phyloP scores from a whole-genome alignment of 2,797 vertebrate genomes.

The Tokudaia muenninki region DNA sequence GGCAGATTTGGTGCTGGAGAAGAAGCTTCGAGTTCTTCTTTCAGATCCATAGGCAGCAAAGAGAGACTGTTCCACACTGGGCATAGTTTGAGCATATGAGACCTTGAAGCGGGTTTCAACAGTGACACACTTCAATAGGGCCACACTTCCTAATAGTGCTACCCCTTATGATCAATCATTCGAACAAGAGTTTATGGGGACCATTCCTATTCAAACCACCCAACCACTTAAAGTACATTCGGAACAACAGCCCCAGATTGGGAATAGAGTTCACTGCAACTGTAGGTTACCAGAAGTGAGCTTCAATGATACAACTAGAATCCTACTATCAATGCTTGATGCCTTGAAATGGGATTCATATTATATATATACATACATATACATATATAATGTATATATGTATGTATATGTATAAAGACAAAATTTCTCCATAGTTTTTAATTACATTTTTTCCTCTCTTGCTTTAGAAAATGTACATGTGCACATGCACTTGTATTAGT shows the following conservation, averaged over 20 bases:
- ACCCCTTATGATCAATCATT: background rate
- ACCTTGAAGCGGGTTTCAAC: background rate
- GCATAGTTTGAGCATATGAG: background rate
- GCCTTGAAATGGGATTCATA: background rate
- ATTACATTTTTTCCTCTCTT: background rate
- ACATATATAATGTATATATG: too few species aligned
- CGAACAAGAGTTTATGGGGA: background rate
- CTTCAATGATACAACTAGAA: background rate
- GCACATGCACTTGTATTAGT: background rate
- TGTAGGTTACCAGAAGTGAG: background rate
- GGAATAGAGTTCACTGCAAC: background rate
- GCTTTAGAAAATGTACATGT: background rate
- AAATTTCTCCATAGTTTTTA: background rate
- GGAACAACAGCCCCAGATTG: background rate
- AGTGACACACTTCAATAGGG: background rate
- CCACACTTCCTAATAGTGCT: background rate
- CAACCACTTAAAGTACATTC: background rate
- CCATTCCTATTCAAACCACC: background rate
- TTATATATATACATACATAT: too few species aligned
- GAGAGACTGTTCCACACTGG: background rate
- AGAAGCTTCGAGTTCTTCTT: background rate
- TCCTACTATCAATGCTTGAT: conserved; percentile 5
- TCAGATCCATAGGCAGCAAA: background rate
- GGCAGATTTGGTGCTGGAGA: background rate
- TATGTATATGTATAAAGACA: too few species aligned